phyloP scores from a whole-genome alignment of 2,113 vertebrate genomes.

The Otocyon megalotis region DNA sequence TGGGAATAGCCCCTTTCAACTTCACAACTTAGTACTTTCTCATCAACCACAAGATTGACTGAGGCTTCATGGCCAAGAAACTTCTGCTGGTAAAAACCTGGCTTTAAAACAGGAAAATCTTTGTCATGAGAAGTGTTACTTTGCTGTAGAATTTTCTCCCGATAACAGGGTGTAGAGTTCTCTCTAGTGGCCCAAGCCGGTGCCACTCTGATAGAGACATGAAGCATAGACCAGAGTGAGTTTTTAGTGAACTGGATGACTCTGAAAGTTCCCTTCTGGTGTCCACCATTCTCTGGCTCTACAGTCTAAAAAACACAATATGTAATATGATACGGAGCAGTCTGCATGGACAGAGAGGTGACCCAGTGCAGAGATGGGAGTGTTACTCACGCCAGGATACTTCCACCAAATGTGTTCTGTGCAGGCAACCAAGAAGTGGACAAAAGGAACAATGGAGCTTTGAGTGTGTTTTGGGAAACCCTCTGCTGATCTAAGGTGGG shows the following conservation, averaged over 20 bases:
- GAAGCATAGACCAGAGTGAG: neutral
- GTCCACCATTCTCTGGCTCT: neutral
- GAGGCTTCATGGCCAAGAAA: neutral
- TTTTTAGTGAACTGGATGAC: neutral
- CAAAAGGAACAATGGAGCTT: neutral
- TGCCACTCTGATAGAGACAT: neutral
- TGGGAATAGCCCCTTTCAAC: neutral
- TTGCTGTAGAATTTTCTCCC: conserved; percentile 24
- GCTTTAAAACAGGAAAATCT: conserved; percentile 61
- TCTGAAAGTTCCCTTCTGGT: neutral
- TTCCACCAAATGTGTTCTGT: neutral
- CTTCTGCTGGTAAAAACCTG: conserved; percentile 20
- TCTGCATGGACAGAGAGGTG: neutral
- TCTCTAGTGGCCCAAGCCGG: neutral
- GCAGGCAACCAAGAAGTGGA: neutral
- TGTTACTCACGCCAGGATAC: neutral
- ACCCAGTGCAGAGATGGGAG: neutral
- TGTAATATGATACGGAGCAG: neutral
- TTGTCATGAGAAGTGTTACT: neutral
- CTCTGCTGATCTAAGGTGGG: neutral
- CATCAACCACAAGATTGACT: neutral
- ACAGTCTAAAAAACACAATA: neutral
- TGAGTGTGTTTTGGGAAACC: neutral
- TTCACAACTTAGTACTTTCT: neutral
- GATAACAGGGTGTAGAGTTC: neutral